phyloP scores from a whole-genome alignment of 2,113 vertebrate species.

The Heterochromis multidens region DNA sequence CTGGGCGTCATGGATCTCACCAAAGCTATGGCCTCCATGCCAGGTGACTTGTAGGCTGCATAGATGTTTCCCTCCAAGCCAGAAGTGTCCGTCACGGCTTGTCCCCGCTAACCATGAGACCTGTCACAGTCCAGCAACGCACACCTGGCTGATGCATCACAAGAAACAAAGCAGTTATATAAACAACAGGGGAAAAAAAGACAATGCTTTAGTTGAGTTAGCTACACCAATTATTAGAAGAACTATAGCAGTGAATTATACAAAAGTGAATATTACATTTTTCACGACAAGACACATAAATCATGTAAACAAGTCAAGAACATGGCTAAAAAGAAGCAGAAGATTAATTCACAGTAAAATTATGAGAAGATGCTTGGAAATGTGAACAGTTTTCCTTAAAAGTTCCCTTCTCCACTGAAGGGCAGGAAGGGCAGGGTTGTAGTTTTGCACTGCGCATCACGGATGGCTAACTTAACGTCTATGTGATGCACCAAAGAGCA shows the following conservation, averaged over 20 bases:
- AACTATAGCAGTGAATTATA: not conserved
- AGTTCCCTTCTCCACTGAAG: not conserved
- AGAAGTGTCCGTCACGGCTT: conserved; percentile 15
- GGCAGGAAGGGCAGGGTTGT: not conserved
- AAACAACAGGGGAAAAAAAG: not conserved
- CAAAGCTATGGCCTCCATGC: not conserved
- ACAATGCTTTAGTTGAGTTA: not conserved
- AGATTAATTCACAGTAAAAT: not conserved
- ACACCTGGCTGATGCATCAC: conserved; percentile 39
- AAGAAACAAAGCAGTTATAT: not conserved
- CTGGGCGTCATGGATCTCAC: conserved; percentile 22
- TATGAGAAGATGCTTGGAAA: not conserved
- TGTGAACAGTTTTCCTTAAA: not conserved
- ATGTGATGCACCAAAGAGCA: not conserved
- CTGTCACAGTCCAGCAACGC: conserved; percentile 25
- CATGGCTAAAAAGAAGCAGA: not conserved
- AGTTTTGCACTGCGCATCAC: not conserved
- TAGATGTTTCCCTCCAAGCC: not conserved
- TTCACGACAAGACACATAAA: not conserved
- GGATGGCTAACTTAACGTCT: not conserved
- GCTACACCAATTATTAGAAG: not conserved
- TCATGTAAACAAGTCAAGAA: not conserved
- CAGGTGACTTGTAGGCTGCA: conserved; percentile 16
- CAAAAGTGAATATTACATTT: not conserved
- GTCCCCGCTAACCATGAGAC: conserved; percentile 14